phyloP scores from a whole-genome alignment of 2,113 vertebrate genomes.

The Platichthys stellatus region DNA sequence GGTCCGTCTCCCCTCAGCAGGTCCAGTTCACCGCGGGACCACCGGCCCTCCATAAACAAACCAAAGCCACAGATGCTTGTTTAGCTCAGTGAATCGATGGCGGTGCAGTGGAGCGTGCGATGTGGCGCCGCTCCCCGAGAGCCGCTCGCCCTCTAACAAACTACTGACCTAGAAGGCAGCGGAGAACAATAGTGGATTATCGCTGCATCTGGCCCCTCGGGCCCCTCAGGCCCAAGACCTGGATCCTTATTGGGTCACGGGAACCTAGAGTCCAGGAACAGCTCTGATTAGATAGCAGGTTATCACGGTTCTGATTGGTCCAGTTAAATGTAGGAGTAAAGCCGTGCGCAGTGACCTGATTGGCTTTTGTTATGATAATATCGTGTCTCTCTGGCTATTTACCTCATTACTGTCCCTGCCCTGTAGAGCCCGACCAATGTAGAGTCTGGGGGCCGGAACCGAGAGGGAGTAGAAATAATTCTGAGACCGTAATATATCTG shows the following conservation, averaged over 20 bases:
- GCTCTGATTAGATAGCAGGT: slow-evolving; percentile 21
- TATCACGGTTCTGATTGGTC: slow-evolving; percentile 16
- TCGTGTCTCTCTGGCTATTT: neutral
- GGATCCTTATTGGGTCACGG: slow-evolving; percentile 53
- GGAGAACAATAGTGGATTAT: slow-evolving; percentile 73
- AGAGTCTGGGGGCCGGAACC: no score
- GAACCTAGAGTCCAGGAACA: slow-evolving; percentile 27
- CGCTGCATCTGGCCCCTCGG: slow-evolving; percentile 57
- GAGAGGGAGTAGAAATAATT: no score
- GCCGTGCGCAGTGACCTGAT: neutral
- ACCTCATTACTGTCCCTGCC: slow-evolving; percentile 1
- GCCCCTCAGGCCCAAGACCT: slow-evolving; percentile 54
- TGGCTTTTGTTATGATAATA: slow-evolving; percentile 7
- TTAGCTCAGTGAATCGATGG: slow-evolving; percentile 44
- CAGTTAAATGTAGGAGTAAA: neutral
- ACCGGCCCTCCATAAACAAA: neutral
- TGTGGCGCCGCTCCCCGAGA: slow-evolving; percentile 42
- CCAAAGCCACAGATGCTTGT: slow-evolving; percentile 29
- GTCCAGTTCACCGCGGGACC: neutral
- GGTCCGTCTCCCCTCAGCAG: no score
- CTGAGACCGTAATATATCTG: neutral
- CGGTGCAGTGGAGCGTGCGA: slow-evolving; percentile 49
- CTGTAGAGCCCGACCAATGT: neutral
- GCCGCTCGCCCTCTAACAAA: slow-evolving; percentile 31
- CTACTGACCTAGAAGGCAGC: slow-evolving; percentile 69